These are phyloP conservation scores for Rhinolophus ferrumequinum DNA, from an alignment of 2,113 vertebrate genomes.

Conservation along the genomic window DNA sequence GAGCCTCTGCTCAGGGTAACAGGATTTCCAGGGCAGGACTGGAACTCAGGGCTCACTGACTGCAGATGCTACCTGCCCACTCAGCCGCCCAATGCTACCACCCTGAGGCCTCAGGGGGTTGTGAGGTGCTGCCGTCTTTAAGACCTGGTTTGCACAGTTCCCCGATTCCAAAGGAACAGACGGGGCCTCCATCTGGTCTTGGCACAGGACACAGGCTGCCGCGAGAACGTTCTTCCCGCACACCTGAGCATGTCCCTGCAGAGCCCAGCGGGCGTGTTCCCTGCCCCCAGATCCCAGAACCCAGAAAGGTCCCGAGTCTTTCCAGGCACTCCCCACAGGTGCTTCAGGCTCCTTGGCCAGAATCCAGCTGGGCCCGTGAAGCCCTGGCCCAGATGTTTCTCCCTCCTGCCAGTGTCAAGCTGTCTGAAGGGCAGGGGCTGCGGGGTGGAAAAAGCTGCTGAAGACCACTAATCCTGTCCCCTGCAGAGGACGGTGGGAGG, in stretches of 20 bases:
- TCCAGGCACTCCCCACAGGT: neutral
- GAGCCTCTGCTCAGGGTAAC: neutral
- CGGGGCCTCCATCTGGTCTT: neutral
- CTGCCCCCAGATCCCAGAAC: neutral
- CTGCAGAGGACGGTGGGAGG: slow-evolving; percentile 44
- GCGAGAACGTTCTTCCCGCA: accelerated
- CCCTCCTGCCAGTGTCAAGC: neutral
- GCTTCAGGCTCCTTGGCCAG: neutral
- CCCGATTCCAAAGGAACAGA: neutral
- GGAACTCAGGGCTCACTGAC: accelerated
- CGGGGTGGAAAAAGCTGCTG: neutral
- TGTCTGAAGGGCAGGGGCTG: slow-evolving; percentile 57
- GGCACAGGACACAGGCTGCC: neutral
- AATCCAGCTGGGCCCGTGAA: neutral
- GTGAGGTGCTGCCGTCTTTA: neutral
- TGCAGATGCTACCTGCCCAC: neutral
- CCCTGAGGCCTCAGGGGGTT: neutral
- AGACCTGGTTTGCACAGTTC: neutral
- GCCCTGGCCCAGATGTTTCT: neutral
- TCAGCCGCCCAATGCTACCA: accelerated
- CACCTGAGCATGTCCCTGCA: neutral
- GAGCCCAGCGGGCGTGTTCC: neutral
- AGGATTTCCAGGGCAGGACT: neutral
- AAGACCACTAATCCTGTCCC: slow-evolving; percentile 72
- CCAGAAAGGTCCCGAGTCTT: neutral